Percentiles rank a stretch among this genome's conserved stretches.
Conservation (phyloP, 2,888 invertebrate species). For the Pyrgus malvae region DNA sequence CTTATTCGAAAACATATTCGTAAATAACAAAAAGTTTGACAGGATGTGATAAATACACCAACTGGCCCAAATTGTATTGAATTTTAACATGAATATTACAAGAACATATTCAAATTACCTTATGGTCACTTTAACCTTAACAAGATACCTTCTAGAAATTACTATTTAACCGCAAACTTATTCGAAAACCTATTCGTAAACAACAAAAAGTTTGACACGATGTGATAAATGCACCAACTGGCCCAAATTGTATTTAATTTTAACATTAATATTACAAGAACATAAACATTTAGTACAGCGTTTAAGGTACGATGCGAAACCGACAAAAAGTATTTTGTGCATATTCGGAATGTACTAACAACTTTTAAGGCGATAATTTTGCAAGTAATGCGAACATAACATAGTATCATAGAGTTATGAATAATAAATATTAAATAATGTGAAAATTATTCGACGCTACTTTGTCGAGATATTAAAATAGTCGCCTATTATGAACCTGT, state of each 20-base stretch:
- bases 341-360: background rate
- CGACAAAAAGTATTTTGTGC: background rate
- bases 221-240: constrained; percentile 11
- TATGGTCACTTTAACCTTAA: no score
- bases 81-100: background rate
- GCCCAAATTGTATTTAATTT: background rate
- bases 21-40: constrained; percentile 2
- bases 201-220: constrained; percentile 5
- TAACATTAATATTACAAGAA: background rate
- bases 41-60: constrained; percentile 13
- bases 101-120: no score
- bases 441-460: no score
- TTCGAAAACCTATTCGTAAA: background rate
- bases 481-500: no score
- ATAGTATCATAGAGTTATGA: background rate
- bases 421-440: background rate
- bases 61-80: constrained; percentile 1
- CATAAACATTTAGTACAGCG: no score
- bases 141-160: no score
- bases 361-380: background rate
- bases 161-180: no score
- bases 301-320: background rate
- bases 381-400: background rate
- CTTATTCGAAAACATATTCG: background rate
- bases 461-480: no score